Evolutionary conservation across 1,140 invertebrate species (phyloP), one percentile per base, ranked within the genome.

Genomic region (Littorina saxatilis): DNA sequence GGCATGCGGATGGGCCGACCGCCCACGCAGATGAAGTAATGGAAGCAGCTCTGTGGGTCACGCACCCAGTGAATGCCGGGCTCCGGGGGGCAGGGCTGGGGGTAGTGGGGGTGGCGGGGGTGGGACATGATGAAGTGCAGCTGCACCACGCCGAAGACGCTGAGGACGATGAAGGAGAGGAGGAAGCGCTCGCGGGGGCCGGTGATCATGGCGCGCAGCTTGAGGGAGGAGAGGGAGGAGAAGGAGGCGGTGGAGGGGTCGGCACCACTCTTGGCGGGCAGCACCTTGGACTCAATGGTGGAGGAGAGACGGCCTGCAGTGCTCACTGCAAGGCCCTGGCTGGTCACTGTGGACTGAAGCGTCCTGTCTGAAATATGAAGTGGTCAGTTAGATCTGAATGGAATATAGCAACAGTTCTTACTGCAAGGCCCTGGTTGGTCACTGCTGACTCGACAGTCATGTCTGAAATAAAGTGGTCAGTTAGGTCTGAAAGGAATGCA

Each of bases 11-110:
- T 52, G 2, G 80, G 80, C 61, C 66, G 73, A 13, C 52, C 55
- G 0, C 55, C 27, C 40, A 77, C 80, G 55, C 80, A 82, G 58
- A 82, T 77, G 73, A 77, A 76, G 55, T 82, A 82, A 17, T 32
- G 35, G 58, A 43, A 29, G 32, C 80, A 82, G n/a, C 37, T 68
- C 1, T 40, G 40, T 4, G 80, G 80, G 52, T 76, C 80, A 3
- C 80, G 80, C 7, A 82, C 74, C 80, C 80, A 82, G 73, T 82
- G 80, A 27, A 82, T 52, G 15, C 73, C 74, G 0, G 75, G 55
- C 20, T 20, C 40, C 11, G 55, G 29, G 23, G 39, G 37, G 43
- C 80, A 82, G 58, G 20, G 20, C 7, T 4, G 9, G 7, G 9
- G 58, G 58, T 23, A 23, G 4, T 7, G 35, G 5, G 7, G 7